A percentile compares a stretch with the other conserved stretches of the same genome.
Conservation (phyloP, 2,113 vertebrate species). For the Formicarius rufipectus region DNA sequence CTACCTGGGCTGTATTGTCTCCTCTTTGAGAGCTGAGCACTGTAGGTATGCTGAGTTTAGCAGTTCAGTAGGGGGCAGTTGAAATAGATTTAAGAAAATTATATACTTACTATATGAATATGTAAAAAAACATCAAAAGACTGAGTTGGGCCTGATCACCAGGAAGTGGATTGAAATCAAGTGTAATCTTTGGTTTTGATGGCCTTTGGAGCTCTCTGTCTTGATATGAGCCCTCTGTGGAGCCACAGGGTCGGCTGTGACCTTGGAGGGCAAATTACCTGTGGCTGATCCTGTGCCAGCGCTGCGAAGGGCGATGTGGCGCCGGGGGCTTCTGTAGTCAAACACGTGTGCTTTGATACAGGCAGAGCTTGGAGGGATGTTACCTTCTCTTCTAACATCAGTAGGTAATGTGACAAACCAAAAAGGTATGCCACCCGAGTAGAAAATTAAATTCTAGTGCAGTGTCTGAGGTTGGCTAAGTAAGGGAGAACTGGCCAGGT, state of each 20-base stretch:
- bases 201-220: background rate
- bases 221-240: background rate
- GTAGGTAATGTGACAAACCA: background rate
- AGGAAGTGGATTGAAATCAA: background rate
- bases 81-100: background rate
- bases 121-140: background rate
- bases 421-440: background rate
- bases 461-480: background rate
- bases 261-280: constrained; percentile 12
- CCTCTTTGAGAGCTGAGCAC: background rate
- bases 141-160: background rate
- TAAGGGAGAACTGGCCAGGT: background rate
- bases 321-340: background rate
- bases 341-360: background rate
- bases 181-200: background rate
- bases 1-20: no score
- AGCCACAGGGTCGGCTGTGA: background rate
- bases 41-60: background rate
- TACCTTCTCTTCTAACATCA: background rate
- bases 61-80: background rate
- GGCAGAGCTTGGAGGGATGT: background rate
- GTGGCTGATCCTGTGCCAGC: background rate
- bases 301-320: background rate
- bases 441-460: background rate
- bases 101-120: background rate